Evolutionary conservation across 1,140 invertebrate genomes (phyloP), one percentile per base, ranked within the genome.

Genomic region (Dinothrombium tinctorium): DNA sequence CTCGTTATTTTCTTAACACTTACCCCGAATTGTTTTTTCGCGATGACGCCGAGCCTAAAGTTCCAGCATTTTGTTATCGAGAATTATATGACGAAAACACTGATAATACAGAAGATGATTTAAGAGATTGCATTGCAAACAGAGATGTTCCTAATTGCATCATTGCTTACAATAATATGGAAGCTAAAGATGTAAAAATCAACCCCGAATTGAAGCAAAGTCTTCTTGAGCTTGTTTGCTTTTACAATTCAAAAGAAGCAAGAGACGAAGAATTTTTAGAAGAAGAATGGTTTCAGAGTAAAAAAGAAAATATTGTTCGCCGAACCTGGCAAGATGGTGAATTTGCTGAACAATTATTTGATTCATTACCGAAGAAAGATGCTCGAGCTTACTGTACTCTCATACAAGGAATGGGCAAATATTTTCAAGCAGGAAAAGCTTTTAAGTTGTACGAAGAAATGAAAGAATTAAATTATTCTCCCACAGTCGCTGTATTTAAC

Each of bases 201-300:
- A 64, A 57, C 48, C 49, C 60, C n/a, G 64, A 70, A 35, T 56
- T 69, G 0, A 69, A 72, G 53, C 69, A 79, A 47, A 57, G 66
- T 12, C 58, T 86, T n/a, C 58, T 89, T 9, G 76, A 89, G 58
- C 53, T 87, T 12, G 53, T 84, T 3, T 82, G 78, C 53, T 87
- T 71, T 56, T 75, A 71, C 49, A 87, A 89, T 59, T 64, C 67
- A 47, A 59, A 69, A 37, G 70, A 78, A 43, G 59, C 66, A 0
- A 41, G 68, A 17, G 58, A 66, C 11, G 63, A 69, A 29, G 72
- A 80, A 35, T 72, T 71, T 52, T 53, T 73, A n/a, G 76, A 81
- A 44, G 73, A 81, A 56, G 66, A 68, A 38, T 83, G 73, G 75
- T 82, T 75, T 52, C 51, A 51, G 45, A 38, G 56, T n/a, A 57